Evolutionary conservation across 2,797 vertebrate species (phyloP).

Genomic region (Rhynchotus rufescens): DNA sequence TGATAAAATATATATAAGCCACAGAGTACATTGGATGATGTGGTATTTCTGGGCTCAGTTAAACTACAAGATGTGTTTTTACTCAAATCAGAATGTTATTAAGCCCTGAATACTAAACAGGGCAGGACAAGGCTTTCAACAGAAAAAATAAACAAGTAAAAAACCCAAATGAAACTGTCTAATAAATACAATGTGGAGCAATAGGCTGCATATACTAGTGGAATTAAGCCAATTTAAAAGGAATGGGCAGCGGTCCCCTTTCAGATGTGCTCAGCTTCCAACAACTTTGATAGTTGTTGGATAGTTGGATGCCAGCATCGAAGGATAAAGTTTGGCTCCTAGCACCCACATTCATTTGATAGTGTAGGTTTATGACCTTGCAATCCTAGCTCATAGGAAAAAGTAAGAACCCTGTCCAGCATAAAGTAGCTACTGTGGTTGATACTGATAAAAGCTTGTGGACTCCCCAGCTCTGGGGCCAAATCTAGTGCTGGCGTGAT

Average conservation of each 20-base stretch:
- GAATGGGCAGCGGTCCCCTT: conserved; percentile 40
- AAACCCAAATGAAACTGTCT: conserved; percentile 59
- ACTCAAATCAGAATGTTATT: conserved; percentile 54
- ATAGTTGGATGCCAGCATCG: not conserved
- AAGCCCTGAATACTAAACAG: conserved; percentile 51
- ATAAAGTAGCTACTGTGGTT: conserved; percentile 54
- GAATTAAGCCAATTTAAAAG: conserved; percentile 70
- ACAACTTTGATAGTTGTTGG: not conserved
- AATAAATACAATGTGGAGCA: conserved; percentile 65
- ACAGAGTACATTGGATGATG: conserved; percentile 17
- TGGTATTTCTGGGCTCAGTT: conserved; percentile 47
- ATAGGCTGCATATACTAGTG: conserved; percentile 55
- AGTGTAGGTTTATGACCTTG: conserved; percentile 52
- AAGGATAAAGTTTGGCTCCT: conserved; percentile 19
- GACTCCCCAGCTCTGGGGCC: conserved; percentile 7
- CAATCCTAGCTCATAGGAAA: conserved; percentile 34
- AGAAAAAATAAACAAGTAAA: conserved; percentile 54
- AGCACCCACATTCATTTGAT: conserved; percentile 13
- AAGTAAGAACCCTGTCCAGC: conserved; percentile 17
- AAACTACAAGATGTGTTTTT: conserved; percentile 48
- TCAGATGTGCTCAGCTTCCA: conserved; percentile 21
- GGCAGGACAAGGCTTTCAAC: conserved; percentile 61
- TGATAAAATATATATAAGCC: conserved; percentile 28
- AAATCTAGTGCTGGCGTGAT: conserved; percentile 27
- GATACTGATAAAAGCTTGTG: not conserved